Evolutionary conservation across 1,140 invertebrate species (phyloP).

Genomic region (Drosophila sucinea): DNA sequence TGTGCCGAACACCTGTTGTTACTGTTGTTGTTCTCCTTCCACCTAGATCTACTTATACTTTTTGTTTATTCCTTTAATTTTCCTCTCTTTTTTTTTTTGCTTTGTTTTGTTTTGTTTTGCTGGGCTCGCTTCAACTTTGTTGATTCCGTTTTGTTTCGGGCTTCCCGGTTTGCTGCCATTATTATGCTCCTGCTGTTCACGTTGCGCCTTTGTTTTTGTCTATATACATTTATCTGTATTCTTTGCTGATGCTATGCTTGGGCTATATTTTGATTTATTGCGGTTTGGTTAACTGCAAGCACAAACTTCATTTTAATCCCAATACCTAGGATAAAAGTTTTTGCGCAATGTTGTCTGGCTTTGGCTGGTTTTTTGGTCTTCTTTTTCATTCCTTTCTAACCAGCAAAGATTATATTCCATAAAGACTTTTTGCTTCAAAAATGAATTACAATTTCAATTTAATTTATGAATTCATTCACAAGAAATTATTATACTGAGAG

Average conservation of each 20-base stretch:
- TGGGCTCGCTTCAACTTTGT: background rate
- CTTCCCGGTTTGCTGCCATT: background rate
- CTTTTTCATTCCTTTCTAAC: background rate
- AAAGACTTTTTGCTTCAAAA: background rate
- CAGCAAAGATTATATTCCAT: slow-evolving; percentile 19
- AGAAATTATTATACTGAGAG: background rate
- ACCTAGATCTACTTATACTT: slow-evolving; percentile 30
- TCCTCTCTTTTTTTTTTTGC: slow-evolving; percentile 33
- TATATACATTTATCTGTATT: slow-evolving; percentile 9
- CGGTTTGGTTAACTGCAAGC: slow-evolving; percentile 71
- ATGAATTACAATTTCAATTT: background rate
- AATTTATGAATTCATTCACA: slow-evolving; percentile 7
- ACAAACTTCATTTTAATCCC: slow-evolving; percentile 71
- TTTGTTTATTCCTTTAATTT: slow-evolving; percentile 40
- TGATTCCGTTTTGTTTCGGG: background rate
- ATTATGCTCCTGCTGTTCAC: slow-evolving; percentile 31
- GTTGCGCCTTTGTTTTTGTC: slow-evolving; percentile 38
- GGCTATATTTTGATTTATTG: slow-evolving; percentile 78
- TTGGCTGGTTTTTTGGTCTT: background rate
- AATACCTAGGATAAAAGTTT: slow-evolving; percentile 39
- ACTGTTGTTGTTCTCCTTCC: slow-evolving; percentile 12
- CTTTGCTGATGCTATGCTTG: slow-evolving; percentile 35
- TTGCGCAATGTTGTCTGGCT: slow-evolving; percentile 13
- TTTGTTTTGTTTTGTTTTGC: slow-evolving; percentile 6
- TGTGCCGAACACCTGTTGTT: slow-evolving; percentile 73